These are phyloP conservation scores for Blera fallax DNA, from an alignment of 2,888 invertebrate species.

Conservation along the genomic window DNA sequence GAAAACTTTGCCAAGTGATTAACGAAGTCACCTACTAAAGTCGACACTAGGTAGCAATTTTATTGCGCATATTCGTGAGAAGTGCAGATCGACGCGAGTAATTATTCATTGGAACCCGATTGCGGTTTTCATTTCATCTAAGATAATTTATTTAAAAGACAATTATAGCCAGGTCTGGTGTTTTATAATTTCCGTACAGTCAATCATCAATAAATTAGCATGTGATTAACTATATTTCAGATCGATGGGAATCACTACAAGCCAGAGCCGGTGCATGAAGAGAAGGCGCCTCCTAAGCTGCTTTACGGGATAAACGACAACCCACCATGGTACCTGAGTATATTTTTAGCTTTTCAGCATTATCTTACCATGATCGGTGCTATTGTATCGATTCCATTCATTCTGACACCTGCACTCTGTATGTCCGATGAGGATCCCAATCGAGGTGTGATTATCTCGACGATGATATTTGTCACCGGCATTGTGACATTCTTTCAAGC, in stretches of 20 bases:
- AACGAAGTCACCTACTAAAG: conserved; percentile 3
- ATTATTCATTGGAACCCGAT: neutral
- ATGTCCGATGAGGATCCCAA: conserved; percentile 89
- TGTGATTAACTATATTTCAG: conserved; percentile 10
- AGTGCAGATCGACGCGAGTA: neutral
- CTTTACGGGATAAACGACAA: conserved; percentile 89
- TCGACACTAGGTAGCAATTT: neutral
- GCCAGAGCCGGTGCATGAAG: neutral
- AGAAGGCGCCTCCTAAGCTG: conserved; percentile 75
- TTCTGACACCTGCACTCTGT: conserved; percentile 90
- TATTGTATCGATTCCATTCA: conserved; percentile 91
- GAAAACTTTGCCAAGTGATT: neutral
- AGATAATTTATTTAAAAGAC: neutral
- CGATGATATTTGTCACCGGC: conserved; percentile 92
- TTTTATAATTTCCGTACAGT: neutral
- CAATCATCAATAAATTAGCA: neutral
- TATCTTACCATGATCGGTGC: conserved; percentile 93
- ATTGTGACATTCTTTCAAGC: conserved; percentile 88
- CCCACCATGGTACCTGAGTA: conserved; percentile 92
- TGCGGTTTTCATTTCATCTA: neutral
- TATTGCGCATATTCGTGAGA: neutral
- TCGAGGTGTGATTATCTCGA: conserved; percentile 89
- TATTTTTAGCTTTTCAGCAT: conserved; percentile 92
- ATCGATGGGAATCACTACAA: conserved; percentile 45
- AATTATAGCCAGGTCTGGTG: neutral